These are phyloP conservation scores for Pseudococcus jackbeardsleyi DNA, from an alignment of 2,888 invertebrate genomes.

Conservation along the genomic window DNA sequence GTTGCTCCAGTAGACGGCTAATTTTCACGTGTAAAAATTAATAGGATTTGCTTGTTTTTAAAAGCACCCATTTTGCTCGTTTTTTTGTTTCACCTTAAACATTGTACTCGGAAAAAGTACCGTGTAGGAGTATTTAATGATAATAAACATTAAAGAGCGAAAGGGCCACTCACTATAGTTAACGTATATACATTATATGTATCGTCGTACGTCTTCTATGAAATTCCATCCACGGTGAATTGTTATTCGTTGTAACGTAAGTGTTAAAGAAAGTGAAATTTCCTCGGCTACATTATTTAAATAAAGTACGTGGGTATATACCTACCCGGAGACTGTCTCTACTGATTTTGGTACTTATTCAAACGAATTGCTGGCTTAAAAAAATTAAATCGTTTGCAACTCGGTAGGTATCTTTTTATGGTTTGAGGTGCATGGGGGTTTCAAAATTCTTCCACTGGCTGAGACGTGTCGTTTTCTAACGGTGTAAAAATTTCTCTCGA, in stretches of 20 bases:
- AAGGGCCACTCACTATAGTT: conserved; percentile 34
- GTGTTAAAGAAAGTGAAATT: conserved; percentile 41
- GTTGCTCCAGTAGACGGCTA: neutral
- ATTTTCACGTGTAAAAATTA: neutral
- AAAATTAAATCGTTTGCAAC: neutral
- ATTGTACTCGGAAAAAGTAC: conserved; percentile 14
- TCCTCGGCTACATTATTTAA: conserved; percentile 31
- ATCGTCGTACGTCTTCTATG: conserved; percentile 35
- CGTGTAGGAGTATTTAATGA: conserved; percentile 31
- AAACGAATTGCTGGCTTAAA: neutral
- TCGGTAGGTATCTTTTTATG: neutral
- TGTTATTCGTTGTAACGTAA: conserved; percentile 29
- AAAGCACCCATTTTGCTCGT: neutral
- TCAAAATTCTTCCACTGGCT: neutral
- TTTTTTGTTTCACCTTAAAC: neutral
- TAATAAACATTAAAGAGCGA: conserved; percentile 24
- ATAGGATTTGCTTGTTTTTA: conserved; percentile 20
- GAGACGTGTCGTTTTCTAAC: neutral
- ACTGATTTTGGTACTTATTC: conserved; percentile 15
- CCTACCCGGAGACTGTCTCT: neutral
- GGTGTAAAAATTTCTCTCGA: neutral
- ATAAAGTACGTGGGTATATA: conserved; percentile 35
- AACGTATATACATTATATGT: conserved; percentile 30
- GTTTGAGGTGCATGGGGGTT: neutral
- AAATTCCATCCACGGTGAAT: conserved; percentile 35